Conservation (phyloP, 2,888 invertebrate genomes). For the Tetramorium bicarinatum region DNA sequence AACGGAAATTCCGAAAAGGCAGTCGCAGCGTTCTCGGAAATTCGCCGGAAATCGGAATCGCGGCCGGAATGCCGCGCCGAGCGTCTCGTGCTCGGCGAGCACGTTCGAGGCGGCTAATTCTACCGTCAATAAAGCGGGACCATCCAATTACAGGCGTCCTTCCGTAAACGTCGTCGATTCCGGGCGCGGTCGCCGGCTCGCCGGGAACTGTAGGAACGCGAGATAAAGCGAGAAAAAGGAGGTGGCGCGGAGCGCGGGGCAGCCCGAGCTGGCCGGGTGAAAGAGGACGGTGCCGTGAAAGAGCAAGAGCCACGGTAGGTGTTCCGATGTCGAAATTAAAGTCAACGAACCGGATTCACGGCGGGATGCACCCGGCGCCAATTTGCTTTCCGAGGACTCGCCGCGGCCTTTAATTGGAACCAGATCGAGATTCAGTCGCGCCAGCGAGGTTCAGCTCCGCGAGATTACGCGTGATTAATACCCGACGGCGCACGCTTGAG, state of each 20-base stretch:
- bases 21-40: conserved; percentile 41
- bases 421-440: conserved; percentile 56
- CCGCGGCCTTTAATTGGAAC: conserved; percentile 71
- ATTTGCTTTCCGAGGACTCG: conserved; percentile 66
- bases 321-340: conserved; percentile 74
- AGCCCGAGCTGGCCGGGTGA: not conserved
- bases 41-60: conserved; percentile 60
- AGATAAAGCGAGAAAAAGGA: conserved; percentile 54
- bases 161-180: conserved; percentile 64
- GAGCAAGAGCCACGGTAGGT: conserved; percentile 25
- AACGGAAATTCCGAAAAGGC: conserved; percentile 51
- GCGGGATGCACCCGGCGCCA: conserved; percentile 62
- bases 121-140: conserved; percentile 75
- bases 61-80: conserved; percentile 47
- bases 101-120: conserved; percentile 74
- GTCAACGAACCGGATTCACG: conserved; percentile 71
- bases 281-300: conserved; percentile 4
- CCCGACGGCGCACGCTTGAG: conserved; percentile 37
- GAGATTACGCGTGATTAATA: conserved; percentile 55
- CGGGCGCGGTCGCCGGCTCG: conserved; percentile 64
- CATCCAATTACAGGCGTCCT: conserved; percentile 75
- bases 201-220: conserved; percentile 47
- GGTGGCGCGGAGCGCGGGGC: not conserved
- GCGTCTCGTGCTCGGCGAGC: conserved; percentile 61
- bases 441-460: not conserved